A percentile compares a stretch with the other conserved stretches of the same genome.
Conservation (phyloP, 2,888 invertebrate species). For the Agapetus fuscipes region DNA sequence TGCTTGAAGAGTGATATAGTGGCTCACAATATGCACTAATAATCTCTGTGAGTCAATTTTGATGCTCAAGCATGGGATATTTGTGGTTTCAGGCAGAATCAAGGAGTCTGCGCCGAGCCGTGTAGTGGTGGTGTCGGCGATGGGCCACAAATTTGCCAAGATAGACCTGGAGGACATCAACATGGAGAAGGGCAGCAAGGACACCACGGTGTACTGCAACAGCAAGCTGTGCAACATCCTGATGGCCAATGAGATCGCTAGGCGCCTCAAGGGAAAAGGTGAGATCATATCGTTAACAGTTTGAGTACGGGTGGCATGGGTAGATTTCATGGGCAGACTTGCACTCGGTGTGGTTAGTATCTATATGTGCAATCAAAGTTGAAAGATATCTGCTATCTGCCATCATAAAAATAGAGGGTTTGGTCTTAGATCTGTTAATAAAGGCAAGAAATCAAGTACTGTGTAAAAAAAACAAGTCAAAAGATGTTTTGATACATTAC, state of each 20-base stretch:
- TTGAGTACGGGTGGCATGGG: no score
- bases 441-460: no score
- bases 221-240: constrained; percentile 41
- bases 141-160: constrained; percentile 36
- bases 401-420: no score
- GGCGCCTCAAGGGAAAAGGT: constrained; percentile 32
- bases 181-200: constrained; percentile 15
- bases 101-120: constrained; percentile 37
- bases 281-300: no score
- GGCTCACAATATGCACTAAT: no score
- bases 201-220: constrained; percentile 33
- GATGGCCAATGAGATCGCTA: constrained; percentile 39
- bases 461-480: no score
- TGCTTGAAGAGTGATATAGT: no score
- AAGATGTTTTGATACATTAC: no score
- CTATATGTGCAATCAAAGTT: constrained; percentile 11
- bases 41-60: constrained; percentile 51
- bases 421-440: no score
- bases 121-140: constrained; percentile 39
- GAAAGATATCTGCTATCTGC: constrained; percentile 11
- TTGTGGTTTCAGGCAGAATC: constrained; percentile 39
- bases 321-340: no score
- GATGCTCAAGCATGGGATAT: no score
- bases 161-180: constrained; percentile 24
- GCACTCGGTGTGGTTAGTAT: no score